Evolutionary conservation across 2,888 invertebrate species (phyloP), one percentile per base, ranked within the genome.

Genomic region (Tricholauxania praeusta): DNA sequence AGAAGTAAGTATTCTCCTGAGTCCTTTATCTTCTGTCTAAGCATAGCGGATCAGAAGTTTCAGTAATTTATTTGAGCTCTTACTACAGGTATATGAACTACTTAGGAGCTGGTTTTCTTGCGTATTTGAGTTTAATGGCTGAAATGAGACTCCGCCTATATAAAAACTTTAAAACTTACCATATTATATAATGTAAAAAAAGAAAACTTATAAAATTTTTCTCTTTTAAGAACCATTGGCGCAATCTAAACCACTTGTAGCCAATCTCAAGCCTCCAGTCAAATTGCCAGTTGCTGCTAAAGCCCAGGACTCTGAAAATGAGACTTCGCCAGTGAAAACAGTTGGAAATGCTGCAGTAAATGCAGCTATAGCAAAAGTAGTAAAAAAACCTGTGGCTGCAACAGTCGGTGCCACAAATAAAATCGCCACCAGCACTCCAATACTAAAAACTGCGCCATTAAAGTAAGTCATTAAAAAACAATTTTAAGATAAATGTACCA

Each of bases 281-380:
- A 84, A 83, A 75, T 67, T 80, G 52, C 75, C 80, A 8, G 14
- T 75, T 6, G 75, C 79, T 3, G 74, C 72, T 17, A 84, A 83
- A 71, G 48, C 75, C 17, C 80, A 78, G 48, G 83, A 84, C 32
- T 79, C 81, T 3, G 84, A 84, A 74, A 83, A 80, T 74, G 84
- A 84, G 77, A 39, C 74, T 7, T 77, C 77, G 0, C 76, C 79
- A 6, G 64, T 69, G n/a, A 79, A 79, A 74, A 71, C 71, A 6
- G 55, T 63, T 15, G 72, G 67, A 53, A 72, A 32, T 19, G 48
- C 53, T 10, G 70, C 69, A 48, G 72, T 75, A 15, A 67, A 64
- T n/a, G 53, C 69, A 63, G 72, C 75, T 15, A 59, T 76, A 1
- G 79, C 78, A 32, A 79, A 78, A 49, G 57, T 78, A 55, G 55